These are phyloP conservation scores for Ormyrus labotus DNA, from an alignment of 2,888 invertebrate species.

Conservation along the genomic window DNA sequence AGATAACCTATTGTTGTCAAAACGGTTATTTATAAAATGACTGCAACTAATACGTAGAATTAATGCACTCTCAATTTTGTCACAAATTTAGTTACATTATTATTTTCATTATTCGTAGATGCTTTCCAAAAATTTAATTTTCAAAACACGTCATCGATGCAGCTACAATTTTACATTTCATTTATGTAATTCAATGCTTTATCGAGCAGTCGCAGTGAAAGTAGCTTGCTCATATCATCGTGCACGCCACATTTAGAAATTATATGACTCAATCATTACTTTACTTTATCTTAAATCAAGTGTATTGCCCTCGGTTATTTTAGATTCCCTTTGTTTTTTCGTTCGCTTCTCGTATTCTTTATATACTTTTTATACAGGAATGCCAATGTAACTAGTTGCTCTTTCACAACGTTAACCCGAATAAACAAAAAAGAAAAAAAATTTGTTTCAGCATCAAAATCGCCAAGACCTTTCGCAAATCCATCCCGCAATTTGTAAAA, in stretches of 20 bases:
- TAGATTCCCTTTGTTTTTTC: background rate
- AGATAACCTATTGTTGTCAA: too few species aligned
- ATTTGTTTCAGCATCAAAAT: slow-evolving; percentile 18
- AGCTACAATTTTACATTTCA: background rate
- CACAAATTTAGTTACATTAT: background rate
- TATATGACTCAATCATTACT: slow-evolving; percentile 38
- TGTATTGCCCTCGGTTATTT: background rate
- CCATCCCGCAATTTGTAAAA: background rate
- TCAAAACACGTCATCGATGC: background rate
- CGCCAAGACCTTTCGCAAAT: background rate
- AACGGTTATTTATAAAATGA: too few species aligned
- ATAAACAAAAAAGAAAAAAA: background rate
- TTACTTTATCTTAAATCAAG: slow-evolving; percentile 9
- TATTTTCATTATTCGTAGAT: background rate
- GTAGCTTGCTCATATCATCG: too few species aligned
- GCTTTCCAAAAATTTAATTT: background rate
- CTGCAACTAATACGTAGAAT: too few species aligned
- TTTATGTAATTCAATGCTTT: too few species aligned
- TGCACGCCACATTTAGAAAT: background rate
- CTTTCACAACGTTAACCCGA: background rate
- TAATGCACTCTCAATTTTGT: too few species aligned
- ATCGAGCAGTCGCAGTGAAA: too few species aligned
- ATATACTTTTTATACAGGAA: background rate
- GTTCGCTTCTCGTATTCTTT: background rate
- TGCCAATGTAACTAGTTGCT: background rate